Conservation (phyloP, 2,797 vertebrate species). For the Nyctalus aviator region DNA sequence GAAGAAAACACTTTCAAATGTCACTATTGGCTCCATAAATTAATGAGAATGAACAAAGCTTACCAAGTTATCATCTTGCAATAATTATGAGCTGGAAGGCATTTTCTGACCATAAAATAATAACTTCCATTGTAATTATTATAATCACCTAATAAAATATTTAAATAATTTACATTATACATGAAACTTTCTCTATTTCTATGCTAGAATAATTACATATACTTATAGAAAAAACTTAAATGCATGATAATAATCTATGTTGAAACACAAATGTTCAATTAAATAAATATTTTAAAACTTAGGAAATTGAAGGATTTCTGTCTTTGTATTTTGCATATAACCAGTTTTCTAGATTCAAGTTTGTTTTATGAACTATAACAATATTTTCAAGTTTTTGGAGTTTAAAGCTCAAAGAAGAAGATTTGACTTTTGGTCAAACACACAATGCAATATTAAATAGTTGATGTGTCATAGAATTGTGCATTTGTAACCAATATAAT, state of each 20-base stretch:
- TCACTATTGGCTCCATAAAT: neutral
- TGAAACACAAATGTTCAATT: neutral
- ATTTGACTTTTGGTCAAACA: neutral
- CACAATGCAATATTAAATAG: neutral
- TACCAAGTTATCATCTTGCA: neutral
- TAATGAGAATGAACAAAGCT: neutral
- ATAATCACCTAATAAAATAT: neutral
- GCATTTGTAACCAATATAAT: neutral
- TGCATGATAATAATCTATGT: neutral
- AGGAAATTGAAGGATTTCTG: neutral
- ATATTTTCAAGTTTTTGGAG: neutral
- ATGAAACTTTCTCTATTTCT: neutral
- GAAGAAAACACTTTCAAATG: neutral
- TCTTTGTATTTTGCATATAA: neutral
- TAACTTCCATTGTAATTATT: neutral
- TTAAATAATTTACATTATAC: neutral
- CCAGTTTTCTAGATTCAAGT: neutral
- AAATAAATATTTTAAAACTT: neutral
- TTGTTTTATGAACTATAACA: neutral
- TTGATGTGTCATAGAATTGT: neutral
- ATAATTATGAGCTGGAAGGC: neutral
- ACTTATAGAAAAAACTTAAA: neutral
- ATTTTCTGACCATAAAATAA: neutral
- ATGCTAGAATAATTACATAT: neutral
- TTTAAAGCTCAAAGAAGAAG: neutral